Conservation (phyloP, 2,113 vertebrate genomes). For the Microtus montanus region DNA sequence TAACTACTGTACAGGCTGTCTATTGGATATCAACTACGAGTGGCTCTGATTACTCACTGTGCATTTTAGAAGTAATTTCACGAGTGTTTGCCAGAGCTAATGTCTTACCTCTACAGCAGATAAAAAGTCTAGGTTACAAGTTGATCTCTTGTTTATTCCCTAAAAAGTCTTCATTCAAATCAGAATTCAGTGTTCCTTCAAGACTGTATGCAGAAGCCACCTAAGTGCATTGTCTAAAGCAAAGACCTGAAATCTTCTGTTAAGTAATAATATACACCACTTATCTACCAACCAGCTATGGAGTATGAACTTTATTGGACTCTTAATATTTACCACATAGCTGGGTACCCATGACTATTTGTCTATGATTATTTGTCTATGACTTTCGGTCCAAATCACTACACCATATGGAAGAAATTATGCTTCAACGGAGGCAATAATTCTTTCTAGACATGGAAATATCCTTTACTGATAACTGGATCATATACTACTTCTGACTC, state of each 20-base stretch:
- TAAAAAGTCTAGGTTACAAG: conserved; percentile 65
- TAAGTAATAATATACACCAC: conserved; percentile 9
- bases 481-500: not conserved
- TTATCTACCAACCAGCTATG: not conserved
- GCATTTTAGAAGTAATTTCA: conserved; percentile 65
- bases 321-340: not conserved
- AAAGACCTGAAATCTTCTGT: conserved; percentile 43
- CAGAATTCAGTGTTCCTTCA: conserved; percentile 43
- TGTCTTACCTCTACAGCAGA: conserved; percentile 64
- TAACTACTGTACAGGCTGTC: not conserved
- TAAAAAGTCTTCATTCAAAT: conserved; percentile 52
- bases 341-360: not conserved
- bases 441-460: not conserved
- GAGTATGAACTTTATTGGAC: not conserved
- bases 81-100: conserved; percentile 54
- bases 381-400: not conserved
- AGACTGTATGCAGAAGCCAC: conserved; percentile 44
- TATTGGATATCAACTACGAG: not conserved
- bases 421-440: not conserved
- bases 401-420: not conserved
- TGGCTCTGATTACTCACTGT: conserved; percentile 60
- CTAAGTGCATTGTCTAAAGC: conserved; percentile 27
- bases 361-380: not conserved
- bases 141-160: conserved; percentile 62
- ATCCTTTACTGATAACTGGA: not conserved